Evolutionary conservation across 1,140 invertebrate species (phyloP), one percentile per base, ranked within the genome.

Genomic region (Monomorium pharaonis): DNA sequence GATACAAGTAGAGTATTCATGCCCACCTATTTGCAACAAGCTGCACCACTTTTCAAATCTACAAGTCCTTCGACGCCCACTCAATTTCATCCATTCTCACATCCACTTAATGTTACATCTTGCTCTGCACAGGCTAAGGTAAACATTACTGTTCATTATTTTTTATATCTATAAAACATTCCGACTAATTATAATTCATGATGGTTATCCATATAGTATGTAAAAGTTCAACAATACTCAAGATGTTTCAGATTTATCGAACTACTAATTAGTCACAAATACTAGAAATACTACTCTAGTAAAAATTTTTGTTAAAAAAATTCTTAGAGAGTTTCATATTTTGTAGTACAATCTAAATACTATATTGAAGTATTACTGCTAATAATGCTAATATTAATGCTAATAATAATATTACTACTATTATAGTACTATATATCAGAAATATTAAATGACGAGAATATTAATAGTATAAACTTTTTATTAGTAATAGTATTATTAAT

Each of bases 91-190:
- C 85, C 90, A 90, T 85, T 89, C 60, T 83, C 81, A 87, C 86
- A 87, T 88, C 76, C 84, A 91, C 89, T 89, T 92, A 91, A 90
- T 91, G 91, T 85, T 84, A 86, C 92, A 89, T 86, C 87, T 88
- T 89, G 88, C 78, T 91, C 93, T 92, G 89, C 92, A 89, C 92
- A 90, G 47, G 84, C 89, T 76, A 93, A 94, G 93, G 93, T 94
- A 94, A 94, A 93, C 91, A 86, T 89, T 88, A 88, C 91, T 84
- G 87, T 84, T 90, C 86, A 89, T 86, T 92, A 88, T 91, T 86
- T 90, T 72, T 91, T 92, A 89, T 63, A 33, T 89, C 56, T 90
- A 75, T 72, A n/a, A 76, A 37, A 54, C 33, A 30, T 54, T 69
- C 7, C 7, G 49, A 69, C 56, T 24, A 54, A 42, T 80, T 69